Conservation (phyloP, 1,140 invertebrate species). For the Physella acuta region DNA sequence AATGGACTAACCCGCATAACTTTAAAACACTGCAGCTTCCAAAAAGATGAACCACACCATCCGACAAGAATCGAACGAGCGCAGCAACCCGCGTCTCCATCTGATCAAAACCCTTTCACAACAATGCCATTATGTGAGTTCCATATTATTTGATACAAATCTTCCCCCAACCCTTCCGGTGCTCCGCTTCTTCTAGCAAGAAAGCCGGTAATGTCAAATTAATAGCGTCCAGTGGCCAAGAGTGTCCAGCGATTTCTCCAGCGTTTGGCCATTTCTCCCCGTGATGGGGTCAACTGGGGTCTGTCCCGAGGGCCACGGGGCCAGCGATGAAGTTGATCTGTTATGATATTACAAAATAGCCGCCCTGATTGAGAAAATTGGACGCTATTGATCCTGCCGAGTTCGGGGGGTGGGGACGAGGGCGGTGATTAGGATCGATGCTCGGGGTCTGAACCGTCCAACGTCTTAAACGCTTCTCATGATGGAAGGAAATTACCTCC, state of each 20-base stretch:
- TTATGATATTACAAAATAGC: conserved; percentile 17
- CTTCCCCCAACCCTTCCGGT: neutral
- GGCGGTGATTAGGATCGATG: conserved; percentile 13
- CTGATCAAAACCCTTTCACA: too few species aligned
- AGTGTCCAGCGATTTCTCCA: neutral
- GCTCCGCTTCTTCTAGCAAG: neutral
- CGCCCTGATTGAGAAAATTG: conserved; percentile 10
- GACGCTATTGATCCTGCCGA: conserved; percentile 12
- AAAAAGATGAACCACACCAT: too few species aligned
- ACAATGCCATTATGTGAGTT: too few species aligned
- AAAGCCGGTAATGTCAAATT: neutral
- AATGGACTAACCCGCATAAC: too few species aligned
- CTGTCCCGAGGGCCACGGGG: neutral
- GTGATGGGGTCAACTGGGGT: neutral
- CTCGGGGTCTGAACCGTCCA: neutral
- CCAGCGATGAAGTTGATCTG: conserved; percentile 20
- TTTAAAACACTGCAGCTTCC: too few species aligned
- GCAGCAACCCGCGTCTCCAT: too few species aligned
- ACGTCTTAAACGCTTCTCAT: conserved; percentile 19
- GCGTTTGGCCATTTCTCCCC: neutral
- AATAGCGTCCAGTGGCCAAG: neutral
- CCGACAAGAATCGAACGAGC: too few species aligned
- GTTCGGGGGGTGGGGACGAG: neutral
- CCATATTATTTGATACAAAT: neutral
- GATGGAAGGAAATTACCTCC: conserved; percentile 23